These are phyloP conservation scores for Diaprepes abbreviatus DNA, from an alignment of 2,888 invertebrate species.

Conservation along the genomic window DNA sequence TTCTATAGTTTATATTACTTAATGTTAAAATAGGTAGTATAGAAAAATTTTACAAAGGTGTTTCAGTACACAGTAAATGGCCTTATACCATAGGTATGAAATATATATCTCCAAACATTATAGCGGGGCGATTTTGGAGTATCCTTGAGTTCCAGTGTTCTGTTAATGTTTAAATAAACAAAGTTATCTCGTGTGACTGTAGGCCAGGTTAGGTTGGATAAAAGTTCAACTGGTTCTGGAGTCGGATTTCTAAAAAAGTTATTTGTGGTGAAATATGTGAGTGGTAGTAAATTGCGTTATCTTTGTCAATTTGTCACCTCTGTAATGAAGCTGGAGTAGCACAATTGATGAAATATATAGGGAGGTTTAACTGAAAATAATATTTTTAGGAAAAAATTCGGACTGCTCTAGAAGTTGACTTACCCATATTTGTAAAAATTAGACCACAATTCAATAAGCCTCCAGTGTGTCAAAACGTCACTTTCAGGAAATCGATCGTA, in stretches of 20 bases:
- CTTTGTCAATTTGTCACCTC: too few species aligned
- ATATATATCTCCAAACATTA: slow-evolving; percentile 36
- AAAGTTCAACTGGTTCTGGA: slow-evolving; percentile 39
- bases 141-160: slow-evolving; percentile 37
- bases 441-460: slow-evolving; percentile 47
- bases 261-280: too few species aligned
- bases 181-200: slow-evolving; percentile 36
- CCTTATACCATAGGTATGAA: slow-evolving; percentile 38
- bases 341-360: too few species aligned
- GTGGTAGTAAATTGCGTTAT: too few species aligned
- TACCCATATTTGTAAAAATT: slow-evolving; percentile 45
- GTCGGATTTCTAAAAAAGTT: slow-evolving; percentile 48
- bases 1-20: too few species aligned
- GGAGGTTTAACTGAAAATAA: too few species aligned
- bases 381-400: too few species aligned
- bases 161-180: slow-evolving; percentile 45
- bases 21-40: too few species aligned
- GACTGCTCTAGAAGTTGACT: too few species aligned
- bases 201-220: slow-evolving; percentile 48
- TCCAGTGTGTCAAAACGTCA: slow-evolving; percentile 47
- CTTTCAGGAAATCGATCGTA: slow-evolving; percentile 33
- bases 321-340: too few species aligned
- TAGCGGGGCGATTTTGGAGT: slow-evolving; percentile 42
- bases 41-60: too few species aligned
- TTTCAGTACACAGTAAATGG: slow-evolving; percentile 39